Conservation (phyloP, 2,888 invertebrate species). For the Macropis europaea region DNA sequence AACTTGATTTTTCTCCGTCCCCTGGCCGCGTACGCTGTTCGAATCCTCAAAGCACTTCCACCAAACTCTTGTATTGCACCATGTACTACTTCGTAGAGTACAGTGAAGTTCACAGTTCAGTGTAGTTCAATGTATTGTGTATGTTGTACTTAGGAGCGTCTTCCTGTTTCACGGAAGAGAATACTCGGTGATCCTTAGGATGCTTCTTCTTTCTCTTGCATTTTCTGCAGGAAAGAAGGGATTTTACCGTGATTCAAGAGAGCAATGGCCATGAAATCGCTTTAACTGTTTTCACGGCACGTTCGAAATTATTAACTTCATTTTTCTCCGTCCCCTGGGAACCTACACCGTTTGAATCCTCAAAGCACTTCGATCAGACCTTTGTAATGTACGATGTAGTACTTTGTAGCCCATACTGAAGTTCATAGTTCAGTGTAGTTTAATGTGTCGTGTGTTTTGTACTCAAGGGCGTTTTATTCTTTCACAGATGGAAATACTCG, state of each 20-base stretch:
- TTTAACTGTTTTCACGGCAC: slow-evolving; percentile 42
- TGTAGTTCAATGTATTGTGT: no score
- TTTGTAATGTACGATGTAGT: not conserved
- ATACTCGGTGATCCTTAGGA: no score
- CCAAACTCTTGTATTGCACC: not conserved
- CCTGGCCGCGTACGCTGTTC: not conserved
- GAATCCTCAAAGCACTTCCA: slow-evolving; percentile 2
- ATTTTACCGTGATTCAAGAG: slow-evolving; percentile 40
- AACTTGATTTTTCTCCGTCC: slow-evolving; percentile 8
- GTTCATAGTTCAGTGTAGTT: no score
- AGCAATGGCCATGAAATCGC: slow-evolving; percentile 48
- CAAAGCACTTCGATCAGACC: not conserved
- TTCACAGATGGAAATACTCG: no score
- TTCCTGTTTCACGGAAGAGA: no score
- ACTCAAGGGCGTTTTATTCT: no score
- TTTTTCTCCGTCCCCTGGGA: not conserved
- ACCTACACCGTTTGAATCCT: slow-evolving; percentile 4
- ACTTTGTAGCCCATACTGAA: no score
- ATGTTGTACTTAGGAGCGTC: no score
- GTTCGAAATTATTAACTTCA: slow-evolving; percentile 31
- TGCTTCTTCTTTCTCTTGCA: no score
- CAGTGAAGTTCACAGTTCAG: no score
- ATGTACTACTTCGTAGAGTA: no score
- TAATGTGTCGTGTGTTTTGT: no score
- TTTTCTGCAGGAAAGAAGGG: slow-evolving; percentile 40